A percentile compares a stretch with the other conserved stretches of the same genome.
Evolutionary conservation across 2,113 vertebrate genomes (phyloP).

Genomic region (Orthochromis indermauri): DNA sequence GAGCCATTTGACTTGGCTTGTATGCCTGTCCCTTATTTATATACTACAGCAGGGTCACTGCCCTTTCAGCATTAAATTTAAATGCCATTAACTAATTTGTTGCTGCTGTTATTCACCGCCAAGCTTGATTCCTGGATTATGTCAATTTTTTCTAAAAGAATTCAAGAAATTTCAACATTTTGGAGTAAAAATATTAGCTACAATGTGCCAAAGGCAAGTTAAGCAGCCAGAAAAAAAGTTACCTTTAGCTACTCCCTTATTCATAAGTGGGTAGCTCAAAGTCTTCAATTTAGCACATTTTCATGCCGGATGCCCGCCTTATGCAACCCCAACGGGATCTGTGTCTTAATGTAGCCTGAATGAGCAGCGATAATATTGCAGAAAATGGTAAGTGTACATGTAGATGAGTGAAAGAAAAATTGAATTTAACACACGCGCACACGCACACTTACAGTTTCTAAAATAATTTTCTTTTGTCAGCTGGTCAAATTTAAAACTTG

Average conservation of each 20-base stretch:
- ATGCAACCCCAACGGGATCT: not conserved
- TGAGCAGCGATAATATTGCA: not conserved
- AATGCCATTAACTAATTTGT: not conserved
- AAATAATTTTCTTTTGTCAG: slow-evolving; percentile 9
- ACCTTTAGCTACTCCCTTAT: not conserved
- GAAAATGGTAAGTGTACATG: not conserved
- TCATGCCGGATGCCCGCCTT: not conserved
- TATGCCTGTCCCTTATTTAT: not conserved
- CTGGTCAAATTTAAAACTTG: slow-evolving; percentile 1
- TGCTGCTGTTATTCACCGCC: not conserved
- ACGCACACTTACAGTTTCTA: not conserved
- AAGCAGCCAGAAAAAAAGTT: not conserved
- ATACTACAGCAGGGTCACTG: not conserved
- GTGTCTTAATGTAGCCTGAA: not conserved
- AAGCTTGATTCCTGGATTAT: not conserved
- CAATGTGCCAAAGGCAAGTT: not conserved
- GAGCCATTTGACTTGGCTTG: not conserved
- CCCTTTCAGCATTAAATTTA: not conserved
- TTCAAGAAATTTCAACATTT: not conserved
- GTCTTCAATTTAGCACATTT: not conserved
- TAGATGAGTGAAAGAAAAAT: too few species aligned
- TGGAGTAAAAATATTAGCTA: not conserved
- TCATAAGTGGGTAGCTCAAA: not conserved
- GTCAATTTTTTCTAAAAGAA: not conserved
- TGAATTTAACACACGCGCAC: accelerated